Conservation (phyloP, 2,113 vertebrate species). For the Bubo scandiacus region DNA sequence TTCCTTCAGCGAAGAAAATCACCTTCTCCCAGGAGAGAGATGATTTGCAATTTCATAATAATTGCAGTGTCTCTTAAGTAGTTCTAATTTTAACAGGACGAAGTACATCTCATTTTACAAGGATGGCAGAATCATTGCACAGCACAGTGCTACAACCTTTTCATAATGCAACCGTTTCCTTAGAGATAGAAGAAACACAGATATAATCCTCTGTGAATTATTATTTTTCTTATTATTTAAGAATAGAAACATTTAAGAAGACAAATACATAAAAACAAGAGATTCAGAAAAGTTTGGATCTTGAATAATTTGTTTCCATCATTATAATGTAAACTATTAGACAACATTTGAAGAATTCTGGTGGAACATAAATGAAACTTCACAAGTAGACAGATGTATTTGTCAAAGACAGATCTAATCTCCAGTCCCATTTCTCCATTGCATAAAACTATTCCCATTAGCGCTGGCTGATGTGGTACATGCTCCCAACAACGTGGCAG, state of each 20-base stretch:
- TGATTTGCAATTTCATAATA: neutral
- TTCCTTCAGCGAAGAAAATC: constrained; percentile 23
- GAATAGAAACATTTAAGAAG: neutral
- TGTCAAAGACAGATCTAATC: neutral
- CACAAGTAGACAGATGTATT: neutral
- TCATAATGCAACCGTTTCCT: neutral
- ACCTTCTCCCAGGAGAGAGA: constrained; percentile 15
- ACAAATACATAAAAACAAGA: neutral
- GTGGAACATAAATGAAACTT: neutral
- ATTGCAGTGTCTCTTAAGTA: neutral
- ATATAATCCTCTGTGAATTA: neutral
- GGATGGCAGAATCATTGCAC: neutral
- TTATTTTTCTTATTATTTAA: neutral
- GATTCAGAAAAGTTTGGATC: neutral
- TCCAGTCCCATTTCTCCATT: neutral
- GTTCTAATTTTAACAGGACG: constrained; percentile 41
- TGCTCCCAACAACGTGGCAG: neutral
- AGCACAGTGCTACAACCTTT: neutral
- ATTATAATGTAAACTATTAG: neutral
- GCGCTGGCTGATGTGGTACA: neutral
- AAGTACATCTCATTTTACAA: constrained; percentile 15
- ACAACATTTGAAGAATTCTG: neutral
- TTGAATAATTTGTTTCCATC: neutral
- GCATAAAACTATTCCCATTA: neutral
- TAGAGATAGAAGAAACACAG: neutral